Evolutionary conservation across 2,888 invertebrate species (phyloP).

Genomic region (Protula sp.): DNA sequence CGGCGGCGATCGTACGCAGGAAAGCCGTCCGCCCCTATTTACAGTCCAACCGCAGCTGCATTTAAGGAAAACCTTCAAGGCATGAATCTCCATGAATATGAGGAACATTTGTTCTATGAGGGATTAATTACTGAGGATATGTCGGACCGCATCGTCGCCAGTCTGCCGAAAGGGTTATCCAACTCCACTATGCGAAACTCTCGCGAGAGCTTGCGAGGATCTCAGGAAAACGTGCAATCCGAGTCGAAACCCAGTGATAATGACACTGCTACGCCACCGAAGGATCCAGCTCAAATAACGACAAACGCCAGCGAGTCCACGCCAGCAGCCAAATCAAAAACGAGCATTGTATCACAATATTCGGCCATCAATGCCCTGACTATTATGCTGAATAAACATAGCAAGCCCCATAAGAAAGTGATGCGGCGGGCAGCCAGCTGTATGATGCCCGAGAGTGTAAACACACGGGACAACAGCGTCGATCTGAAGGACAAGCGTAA

Average conservation of each 20-base stretch:
- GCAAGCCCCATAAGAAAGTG: background rate
- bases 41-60: conserved; percentile 17
- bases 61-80: conserved; percentile 20
- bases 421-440: background rate
- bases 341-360: background rate
- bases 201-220: conserved; percentile 16
- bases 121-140: conserved; percentile 35
- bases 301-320: background rate
- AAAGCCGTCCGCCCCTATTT: conserved; percentile 47
- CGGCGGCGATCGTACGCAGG: conserved; percentile 39
- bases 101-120: conserved; percentile 31
- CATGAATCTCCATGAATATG: conserved; percentile 25
- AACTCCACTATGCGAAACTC: conserved; percentile 17
- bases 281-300: background rate
- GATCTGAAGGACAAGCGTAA: background rate
- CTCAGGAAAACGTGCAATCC: conserved; percentile 12
- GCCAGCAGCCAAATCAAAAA: background rate
- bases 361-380: too few relatives aligned
- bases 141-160: conserved; percentile 35
- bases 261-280: background rate
- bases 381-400: background rate
- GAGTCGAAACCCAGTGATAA: background rate
- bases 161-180: conserved; percentile 27
- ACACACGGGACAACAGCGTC: background rate
- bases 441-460: background rate